Evolutionary conservation across 2,888 invertebrate species (phyloP).

Genomic region (Bhutanitis thaidina): DNA sequence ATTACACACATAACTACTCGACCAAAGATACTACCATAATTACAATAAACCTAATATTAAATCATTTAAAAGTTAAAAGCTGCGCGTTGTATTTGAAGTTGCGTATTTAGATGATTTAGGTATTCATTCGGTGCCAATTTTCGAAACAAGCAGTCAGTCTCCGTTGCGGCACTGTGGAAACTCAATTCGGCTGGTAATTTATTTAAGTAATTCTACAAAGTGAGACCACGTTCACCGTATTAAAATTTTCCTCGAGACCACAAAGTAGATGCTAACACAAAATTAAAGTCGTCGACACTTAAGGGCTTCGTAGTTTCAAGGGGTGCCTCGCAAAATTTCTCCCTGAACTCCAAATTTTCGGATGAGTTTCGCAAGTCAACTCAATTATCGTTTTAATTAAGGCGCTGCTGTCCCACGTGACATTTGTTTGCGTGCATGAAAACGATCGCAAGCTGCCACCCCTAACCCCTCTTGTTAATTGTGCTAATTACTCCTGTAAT

Average conservation of each 20-base stretch:
- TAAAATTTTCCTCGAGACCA: conserved; percentile 73
- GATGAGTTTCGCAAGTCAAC: conserved; percentile 79
- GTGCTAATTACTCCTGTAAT: conserved; percentile 80
- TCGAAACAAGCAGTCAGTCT: conserved; percentile 29
- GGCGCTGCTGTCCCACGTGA: conserved; percentile 73
- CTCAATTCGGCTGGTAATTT: conserved; percentile 63
- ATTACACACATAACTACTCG: too few relatives aligned
- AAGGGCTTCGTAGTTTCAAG: conserved; percentile 73
- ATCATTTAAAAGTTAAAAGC: too few relatives aligned
- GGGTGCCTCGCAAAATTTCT: conserved; percentile 73
- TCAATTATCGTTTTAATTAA: conserved; percentile 81
- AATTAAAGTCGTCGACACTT: conserved; percentile 78
- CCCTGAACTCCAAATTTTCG: conserved; percentile 76
- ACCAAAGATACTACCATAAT: too few relatives aligned
- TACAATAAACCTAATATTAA: too few relatives aligned
- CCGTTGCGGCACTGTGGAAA: conserved; percentile 39
- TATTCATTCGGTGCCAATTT: neutral
- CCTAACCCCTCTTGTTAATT: conserved; percentile 64
- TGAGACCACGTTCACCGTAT: conserved; percentile 65
- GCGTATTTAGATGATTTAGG: neutral
- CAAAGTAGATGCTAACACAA: conserved; percentile 78
- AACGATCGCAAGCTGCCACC: conserved; percentile 52
- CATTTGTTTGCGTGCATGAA: conserved; percentile 79
- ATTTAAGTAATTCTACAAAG: conserved; percentile 72
- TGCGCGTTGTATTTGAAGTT: too few relatives aligned